phyloP scores from a whole-genome alignment of 2,888 invertebrate species.

The Aproaerema taeniolella region DNA sequence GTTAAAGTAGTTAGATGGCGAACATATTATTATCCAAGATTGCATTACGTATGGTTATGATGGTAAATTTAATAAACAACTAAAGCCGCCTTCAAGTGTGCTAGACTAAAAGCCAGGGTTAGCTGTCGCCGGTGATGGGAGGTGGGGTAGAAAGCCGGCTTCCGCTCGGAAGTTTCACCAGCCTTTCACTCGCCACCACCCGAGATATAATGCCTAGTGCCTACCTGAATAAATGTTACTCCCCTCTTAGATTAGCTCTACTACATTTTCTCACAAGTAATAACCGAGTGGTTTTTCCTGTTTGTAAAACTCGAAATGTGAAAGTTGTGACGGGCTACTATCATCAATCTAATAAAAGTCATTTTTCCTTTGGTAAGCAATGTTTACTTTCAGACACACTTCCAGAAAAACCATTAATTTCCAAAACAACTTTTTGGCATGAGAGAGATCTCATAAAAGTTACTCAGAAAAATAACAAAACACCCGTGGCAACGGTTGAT shows the following conservation, averaged over 20 bases:
- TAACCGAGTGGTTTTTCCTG: constrained; percentile 5
- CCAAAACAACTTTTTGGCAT: constrained; percentile 1
- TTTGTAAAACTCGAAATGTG: background rate
- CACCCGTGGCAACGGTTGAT: constrained; percentile 1
- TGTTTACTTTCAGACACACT: background rate
- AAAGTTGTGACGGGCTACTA: constrained; percentile 1
- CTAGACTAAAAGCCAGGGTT: constrained; percentile 49
- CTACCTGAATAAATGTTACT: constrained; percentile 42
- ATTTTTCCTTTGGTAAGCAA: no score
- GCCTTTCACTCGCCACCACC: constrained; percentile 59
- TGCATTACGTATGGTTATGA: no score
- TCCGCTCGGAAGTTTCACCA: constrained; percentile 70
- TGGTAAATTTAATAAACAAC: no score
- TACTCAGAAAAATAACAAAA: constrained; percentile 3
- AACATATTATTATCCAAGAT: no score
- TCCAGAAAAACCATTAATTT: background rate
- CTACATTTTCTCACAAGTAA: constrained; percentile 14
- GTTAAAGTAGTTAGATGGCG: no score
- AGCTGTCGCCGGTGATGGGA: constrained; percentile 46
- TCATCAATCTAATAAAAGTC: no score
- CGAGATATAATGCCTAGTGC: constrained; percentile 45
- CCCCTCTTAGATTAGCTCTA: constrained; percentile 34
- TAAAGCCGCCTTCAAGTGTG: no score
- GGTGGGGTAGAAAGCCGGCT: constrained; percentile 71
- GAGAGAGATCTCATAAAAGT: background rate